Evolutionary conservation across 2,113 vertebrate genomes (phyloP), one percentile per base, ranked within the genome.

Genomic region (Eclectus roratus): DNA sequence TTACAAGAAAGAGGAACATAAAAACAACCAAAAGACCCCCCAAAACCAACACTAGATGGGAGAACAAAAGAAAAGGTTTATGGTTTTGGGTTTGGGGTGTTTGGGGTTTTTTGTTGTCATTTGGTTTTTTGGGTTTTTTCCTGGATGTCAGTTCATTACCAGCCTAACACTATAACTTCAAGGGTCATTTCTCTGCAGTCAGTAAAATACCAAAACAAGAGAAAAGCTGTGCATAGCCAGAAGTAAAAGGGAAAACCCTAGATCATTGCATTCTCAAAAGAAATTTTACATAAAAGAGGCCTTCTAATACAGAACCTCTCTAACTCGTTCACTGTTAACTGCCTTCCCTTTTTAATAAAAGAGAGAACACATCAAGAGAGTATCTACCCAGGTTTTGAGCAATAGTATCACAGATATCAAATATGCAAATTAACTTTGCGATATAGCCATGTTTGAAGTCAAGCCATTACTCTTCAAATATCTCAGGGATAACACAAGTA

Each of bases 101-200:
- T 58, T n/a, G 33, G 33, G 0, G 9, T 58, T 35, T n/a, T 58
- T 35, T 35, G 33, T 35, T 35, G 56, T 3, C 9, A 10, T 15
- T 58, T 58, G 20, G 3, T 15, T 58, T 23, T 24, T 58, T 17
- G 3, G 2, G 18, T 86, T 90, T 93, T 21, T 29, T 80, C 79
- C 93, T 82, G 93, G 83, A 96, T 56, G 28, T 97, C 95, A 96
- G 95, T 97, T 98, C 97, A 97, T 97, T 97, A 97, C 90, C 68
- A 95, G 88, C 37, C 68, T 97, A 95, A 98, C 97, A 96, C 39
- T 80, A n/a, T 94, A 95, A 97, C 97, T 97, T 97, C 95, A 97
- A 97, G 97, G 96, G 97, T 98, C 95, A 98, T 97, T 97, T 97
- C 94, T 98, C 96, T 88, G 68, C 87, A 96, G 93, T 96, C 91